Conservation (phyloP, 2,888 invertebrate species). For the Oeneis ivallda region DNA sequence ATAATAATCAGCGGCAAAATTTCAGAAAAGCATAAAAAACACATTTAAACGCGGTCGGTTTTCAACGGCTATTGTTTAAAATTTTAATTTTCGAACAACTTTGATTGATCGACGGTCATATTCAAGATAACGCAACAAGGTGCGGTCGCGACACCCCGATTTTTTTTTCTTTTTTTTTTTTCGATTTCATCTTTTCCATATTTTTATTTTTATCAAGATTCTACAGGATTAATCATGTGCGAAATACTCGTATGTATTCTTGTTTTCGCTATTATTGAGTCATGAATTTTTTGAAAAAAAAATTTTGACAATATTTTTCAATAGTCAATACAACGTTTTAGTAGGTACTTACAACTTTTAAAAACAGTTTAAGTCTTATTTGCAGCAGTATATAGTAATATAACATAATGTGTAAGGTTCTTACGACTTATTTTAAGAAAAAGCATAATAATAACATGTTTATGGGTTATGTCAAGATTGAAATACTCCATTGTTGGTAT, state of each 20-base stretch:
- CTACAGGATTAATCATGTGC: constrained; percentile 33
- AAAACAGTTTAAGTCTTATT: too few relatives aligned
- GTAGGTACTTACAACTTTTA: too few relatives aligned
- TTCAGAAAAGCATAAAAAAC: background rate
- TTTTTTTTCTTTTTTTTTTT: constrained; percentile 40
- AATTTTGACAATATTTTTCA: too few relatives aligned
- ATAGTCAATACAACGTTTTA: too few relatives aligned
- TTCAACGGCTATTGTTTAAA: constrained; percentile 61
- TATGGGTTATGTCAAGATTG: background rate
- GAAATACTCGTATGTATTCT: constrained; percentile 24
- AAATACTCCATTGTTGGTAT: constrained; percentile 12
- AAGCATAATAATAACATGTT: background rate
- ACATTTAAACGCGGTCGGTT: constrained; percentile 32
- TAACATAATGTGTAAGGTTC: too few relatives aligned
- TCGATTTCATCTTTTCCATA: constrained; percentile 38
- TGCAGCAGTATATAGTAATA: too few relatives aligned
- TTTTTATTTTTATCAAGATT: constrained; percentile 34
- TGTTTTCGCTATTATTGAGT: too few relatives aligned
- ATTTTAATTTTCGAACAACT: constrained; percentile 61
- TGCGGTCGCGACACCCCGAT: constrained; percentile 62
- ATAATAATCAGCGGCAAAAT: constrained; percentile 2
- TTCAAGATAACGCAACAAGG: constrained; percentile 68
- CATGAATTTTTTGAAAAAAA: too few relatives aligned
- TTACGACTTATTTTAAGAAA: too few relatives aligned
- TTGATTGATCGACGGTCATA: constrained; percentile 71